phyloP scores from a whole-genome alignment of 2,888 invertebrate genomes.

The Chymomyza caudatula region DNA sequence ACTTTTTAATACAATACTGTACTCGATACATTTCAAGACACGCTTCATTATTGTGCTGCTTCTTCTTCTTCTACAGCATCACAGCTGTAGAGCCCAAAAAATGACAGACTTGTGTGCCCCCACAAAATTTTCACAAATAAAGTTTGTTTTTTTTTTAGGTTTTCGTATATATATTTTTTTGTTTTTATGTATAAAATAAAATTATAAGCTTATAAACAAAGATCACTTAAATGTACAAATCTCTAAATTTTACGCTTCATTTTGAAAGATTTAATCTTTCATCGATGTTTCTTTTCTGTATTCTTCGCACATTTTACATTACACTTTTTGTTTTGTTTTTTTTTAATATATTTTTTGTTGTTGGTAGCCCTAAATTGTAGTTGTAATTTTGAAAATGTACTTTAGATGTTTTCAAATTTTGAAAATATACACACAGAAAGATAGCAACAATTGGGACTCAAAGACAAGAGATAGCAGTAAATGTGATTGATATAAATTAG shows the following conservation, averaged over 20 bases:
- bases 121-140: background rate
- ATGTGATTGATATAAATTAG: background rate
- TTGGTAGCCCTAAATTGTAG: constrained; percentile 19
- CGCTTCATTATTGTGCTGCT: no score
- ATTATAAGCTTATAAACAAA: constrained; percentile 77
- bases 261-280: constrained; percentile 60
- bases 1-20: no score
- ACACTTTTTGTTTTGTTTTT: constrained; percentile 18
- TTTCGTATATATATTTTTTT: constrained; percentile 56
- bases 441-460: constrained; percentile 47
- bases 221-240: constrained; percentile 77
- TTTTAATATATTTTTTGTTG: background rate
- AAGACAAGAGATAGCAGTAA: constrained; percentile 11
- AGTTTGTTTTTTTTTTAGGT: constrained; percentile 33
- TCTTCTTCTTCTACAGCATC: no score
- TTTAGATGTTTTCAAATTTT: constrained; percentile 28
- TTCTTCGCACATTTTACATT: constrained; percentile 12
- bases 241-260: constrained; percentile 65
- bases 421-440: constrained; percentile 34
- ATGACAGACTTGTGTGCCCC: background rate
- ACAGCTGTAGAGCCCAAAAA: no score
- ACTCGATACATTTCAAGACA: no score
- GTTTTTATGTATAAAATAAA: constrained; percentile 73
- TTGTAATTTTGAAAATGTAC: constrained; percentile 21
- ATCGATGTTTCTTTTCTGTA: constrained; percentile 51